Conservation (phyloP, 2,113 vertebrate genomes). For the Gallinago undulata region DNA sequence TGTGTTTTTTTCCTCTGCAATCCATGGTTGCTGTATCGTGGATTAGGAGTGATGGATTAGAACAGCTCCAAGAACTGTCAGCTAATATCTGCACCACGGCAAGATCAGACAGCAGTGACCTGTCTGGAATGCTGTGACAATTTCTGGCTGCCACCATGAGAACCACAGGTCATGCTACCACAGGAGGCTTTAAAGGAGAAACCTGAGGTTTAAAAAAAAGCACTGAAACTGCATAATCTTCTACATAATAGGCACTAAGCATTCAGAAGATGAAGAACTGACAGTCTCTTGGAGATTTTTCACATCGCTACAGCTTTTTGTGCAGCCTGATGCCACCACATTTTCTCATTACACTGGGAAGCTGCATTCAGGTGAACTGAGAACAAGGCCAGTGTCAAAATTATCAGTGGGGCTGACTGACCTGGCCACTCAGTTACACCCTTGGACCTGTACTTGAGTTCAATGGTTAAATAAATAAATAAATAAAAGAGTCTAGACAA, state of each 20-base stretch:
- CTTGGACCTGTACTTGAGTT: neutral
- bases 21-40: neutral
- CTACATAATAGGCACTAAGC: neutral
- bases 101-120: neutral
- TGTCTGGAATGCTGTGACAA: slow-evolving; percentile 1
- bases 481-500: neutral
- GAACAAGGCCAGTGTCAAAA: neutral
- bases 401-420: neutral
- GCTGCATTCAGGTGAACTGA: neutral
- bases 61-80: neutral
- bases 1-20: neutral
- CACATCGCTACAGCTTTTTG: neutral
- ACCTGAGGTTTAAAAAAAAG: neutral
- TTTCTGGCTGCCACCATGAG: neutral
- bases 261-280: neutral
- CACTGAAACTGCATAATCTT: neutral
- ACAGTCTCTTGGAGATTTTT: neutral
- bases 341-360: neutral
- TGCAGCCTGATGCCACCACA: neutral
- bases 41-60: slow-evolving; percentile 2
- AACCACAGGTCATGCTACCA: neutral
- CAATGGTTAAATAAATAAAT: neutral
- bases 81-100: neutral
- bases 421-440: neutral
- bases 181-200: neutral